These are phyloP conservation scores for Halcyon badia DNA, from an alignment of 2,797 vertebrate species.

Conservation along the genomic window DNA sequence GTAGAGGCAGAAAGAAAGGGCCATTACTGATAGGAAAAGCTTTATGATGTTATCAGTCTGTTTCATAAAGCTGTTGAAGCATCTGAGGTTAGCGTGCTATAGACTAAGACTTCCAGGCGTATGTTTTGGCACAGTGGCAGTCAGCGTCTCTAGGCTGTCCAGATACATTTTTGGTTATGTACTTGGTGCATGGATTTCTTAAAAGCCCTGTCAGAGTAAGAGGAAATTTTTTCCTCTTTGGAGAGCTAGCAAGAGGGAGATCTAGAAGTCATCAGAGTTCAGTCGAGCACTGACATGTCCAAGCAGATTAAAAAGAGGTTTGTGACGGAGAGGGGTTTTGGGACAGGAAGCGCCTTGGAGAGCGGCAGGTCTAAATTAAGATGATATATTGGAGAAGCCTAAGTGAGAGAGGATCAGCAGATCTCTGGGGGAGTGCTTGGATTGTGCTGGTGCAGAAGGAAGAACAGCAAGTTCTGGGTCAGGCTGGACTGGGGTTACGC, in stretches of 20 bases:
- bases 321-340: not conserved
- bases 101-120: not conserved
- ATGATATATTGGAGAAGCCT: not conserved
- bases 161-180: not conserved
- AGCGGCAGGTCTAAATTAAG: not conserved
- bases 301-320: not conserved
- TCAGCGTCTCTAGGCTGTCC: not conserved
- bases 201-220: not conserved
- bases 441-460: not conserved
- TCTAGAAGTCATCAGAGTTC: not conserved
- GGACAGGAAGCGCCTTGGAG: not conserved
- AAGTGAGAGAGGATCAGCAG: not conserved
- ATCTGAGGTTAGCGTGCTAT: not conserved
- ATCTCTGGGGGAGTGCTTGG: not conserved
- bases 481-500: not conserved
- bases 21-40: not conserved
- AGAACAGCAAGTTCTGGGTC: not conserved
- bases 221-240: not conserved
- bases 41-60: fast-evolving
- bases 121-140: not conserved
- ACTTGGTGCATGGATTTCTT: not conserved
- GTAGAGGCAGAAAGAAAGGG: not conserved
- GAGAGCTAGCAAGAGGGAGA: not conserved
- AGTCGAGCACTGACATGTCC: not conserved
- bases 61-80: not conserved